Base-by-base conservation (phyloP, 2,888 invertebrate species). In the Icerya purchasi region DNA sequence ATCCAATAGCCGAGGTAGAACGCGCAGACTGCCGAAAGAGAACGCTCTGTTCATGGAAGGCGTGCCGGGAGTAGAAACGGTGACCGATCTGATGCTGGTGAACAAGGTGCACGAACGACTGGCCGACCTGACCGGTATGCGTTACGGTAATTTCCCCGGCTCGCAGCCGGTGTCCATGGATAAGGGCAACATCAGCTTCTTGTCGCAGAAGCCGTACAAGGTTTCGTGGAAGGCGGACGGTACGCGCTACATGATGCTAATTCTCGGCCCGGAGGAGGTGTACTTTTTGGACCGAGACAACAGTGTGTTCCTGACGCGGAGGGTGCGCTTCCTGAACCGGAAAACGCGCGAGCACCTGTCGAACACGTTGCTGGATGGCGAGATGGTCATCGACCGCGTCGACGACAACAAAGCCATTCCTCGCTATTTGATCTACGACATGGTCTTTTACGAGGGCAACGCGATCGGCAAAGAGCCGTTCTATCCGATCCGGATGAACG, bases 151-250 rank as follows among this genome's bases (percentile, higher is more conserved):
- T 22, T 98, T 99, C 73, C 96, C 97, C 0, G 98, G 98, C 0
- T 83, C 85, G 1, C 98, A 99, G 69, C 98, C 98, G 0, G 93
- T 99, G 0, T 96, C 96, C 0, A 93, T 99, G 93, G 87, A 90
- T 68, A 73, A 75, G 1, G 69, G 77, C 1, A 99, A 99, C 71
- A 75, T 98, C 54, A 71, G 72, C 57, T 76, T 84, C 14, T 72
- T 99, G 2, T 76, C 79, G 25, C 73, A 82, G 64, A 87, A 87
- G 68, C 87, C 88, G 0, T 99, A 98, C 69, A 81, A 84, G 70
- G 96, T 98, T 1, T 97, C 96, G 1, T 99, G 98, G 98, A 99
- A 99, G 71, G 98, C 98, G 10, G 98, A 99, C 72, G 98, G 98
- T 50, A 88, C 86, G 36, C 82, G 91, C 68, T 98, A 93, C 71